Conservation (phyloP, 2,113 vertebrate species). For the Tenrec ecaudatus region DNA sequence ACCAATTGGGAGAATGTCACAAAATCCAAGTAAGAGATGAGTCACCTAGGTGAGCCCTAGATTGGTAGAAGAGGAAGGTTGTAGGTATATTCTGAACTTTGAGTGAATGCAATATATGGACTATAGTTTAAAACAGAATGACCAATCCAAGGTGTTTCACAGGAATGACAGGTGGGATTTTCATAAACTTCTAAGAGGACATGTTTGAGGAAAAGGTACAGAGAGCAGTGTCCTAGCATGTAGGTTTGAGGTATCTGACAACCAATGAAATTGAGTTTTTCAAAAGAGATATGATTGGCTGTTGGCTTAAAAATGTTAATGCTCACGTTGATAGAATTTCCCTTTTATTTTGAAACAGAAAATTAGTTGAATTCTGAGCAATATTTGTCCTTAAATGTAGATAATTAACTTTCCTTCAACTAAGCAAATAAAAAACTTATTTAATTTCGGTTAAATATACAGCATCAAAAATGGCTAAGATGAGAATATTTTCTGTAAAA, state of each 20-base stretch:
- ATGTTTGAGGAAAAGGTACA: background rate
- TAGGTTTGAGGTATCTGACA: background rate
- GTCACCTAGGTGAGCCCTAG: background rate
- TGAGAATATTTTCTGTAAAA: background rate
- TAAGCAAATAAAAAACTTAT: background rate
- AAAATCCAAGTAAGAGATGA: background rate
- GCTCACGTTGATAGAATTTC: background rate
- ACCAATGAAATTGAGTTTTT: background rate
- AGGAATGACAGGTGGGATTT: background rate
- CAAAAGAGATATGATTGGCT: background rate
- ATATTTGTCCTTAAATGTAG: background rate
- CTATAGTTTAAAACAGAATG: background rate
- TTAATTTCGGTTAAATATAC: constrained; percentile 12
- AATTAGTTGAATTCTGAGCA: background rate
- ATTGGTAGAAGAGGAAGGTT: background rate
- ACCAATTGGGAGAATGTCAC: background rate
- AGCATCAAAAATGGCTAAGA: background rate
- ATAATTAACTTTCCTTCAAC: constrained; percentile 12
- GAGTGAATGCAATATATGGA: background rate
- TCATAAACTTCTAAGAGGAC: background rate
- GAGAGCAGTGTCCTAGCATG: background rate
- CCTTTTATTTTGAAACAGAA: constrained; percentile 32
- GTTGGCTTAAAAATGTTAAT: constrained; percentile 1
- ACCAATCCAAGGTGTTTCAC: background rate
- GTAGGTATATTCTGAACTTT: background rate